phyloP scores from a whole-genome alignment of 1,140 invertebrate species.

The Limonius californicus region DNA sequence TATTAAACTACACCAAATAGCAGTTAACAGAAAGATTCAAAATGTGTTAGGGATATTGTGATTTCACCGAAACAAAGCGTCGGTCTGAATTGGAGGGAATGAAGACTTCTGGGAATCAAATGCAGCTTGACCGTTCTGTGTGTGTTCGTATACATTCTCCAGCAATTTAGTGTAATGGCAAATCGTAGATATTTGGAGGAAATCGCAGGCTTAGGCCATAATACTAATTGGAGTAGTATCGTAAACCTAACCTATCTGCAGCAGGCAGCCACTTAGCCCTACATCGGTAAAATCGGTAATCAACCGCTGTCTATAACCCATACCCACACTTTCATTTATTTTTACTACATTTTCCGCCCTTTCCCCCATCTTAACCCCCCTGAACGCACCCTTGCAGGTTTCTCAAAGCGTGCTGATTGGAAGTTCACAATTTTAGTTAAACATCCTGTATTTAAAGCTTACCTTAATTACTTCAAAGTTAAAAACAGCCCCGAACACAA shows the following conservation, averaged over 20 bases:
- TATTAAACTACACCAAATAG: too few species aligned
- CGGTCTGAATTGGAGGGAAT: too few species aligned
- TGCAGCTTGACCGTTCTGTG: not conserved
- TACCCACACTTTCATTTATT: slow-evolving; percentile 16
- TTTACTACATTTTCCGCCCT: not conserved
- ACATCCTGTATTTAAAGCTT: too few species aligned
- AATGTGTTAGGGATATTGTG: too few species aligned
- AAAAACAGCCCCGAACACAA: too few species aligned
- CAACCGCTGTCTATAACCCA: slow-evolving; percentile 27
- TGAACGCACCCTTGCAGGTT: too few species aligned
- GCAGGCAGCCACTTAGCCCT: slow-evolving; percentile 21
- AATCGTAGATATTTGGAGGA: slow-evolving; percentile 17
- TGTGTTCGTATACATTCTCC: slow-evolving; percentile 8
- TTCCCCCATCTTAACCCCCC: slow-evolving; percentile 20
- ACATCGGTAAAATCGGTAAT: slow-evolving; percentile 28
- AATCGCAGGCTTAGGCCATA: slow-evolving; percentile 26
- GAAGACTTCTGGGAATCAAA: not conserved
- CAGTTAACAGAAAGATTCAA: too few species aligned
- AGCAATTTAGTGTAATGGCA: slow-evolving; percentile 12
- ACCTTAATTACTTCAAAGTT: too few species aligned
- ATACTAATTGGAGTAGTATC: slow-evolving; percentile 29
- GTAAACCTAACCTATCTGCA: slow-evolving; percentile 26
- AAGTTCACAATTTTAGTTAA: too few species aligned
- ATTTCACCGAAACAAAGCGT: too few species aligned
- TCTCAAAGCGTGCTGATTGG: too few species aligned